Conservation (phyloP, 2,113 vertebrate species). For the Leptobrachium ailaonicum region DNA sequence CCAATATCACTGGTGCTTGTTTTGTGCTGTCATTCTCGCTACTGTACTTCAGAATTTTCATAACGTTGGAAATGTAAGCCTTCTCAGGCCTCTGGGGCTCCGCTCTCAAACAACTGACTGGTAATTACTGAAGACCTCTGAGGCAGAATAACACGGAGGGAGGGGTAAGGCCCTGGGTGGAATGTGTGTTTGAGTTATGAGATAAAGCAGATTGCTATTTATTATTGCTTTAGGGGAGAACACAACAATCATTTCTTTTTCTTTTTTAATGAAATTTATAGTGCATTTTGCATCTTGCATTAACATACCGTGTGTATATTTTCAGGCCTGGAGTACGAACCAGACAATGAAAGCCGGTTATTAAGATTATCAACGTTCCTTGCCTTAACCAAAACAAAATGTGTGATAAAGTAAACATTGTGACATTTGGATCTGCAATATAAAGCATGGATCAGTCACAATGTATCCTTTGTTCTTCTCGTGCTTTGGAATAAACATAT, state of each 20-base stretch:
- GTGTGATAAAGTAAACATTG: too few relatives aligned
- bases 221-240: conserved; percentile 39
- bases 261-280: conserved; percentile 39
- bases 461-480: too few relatives aligned
- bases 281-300: conserved; percentile 11
- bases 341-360: not conserved
- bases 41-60: conserved; percentile 50
- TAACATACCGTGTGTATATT: not conserved
- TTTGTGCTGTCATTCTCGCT: conserved; percentile 51
- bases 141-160: conserved; percentile 34
- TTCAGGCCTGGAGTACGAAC: not conserved
- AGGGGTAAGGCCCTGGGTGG: conserved; percentile 41
- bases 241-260: conserved; percentile 40
- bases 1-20: conserved; percentile 36
- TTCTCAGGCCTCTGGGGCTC: conserved; percentile 27
- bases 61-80: conserved; percentile 47
- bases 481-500: too few relatives aligned
- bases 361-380: too few relatives aligned
- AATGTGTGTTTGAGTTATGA: conserved; percentile 42
- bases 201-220: conserved; percentile 50
- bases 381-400: too few relatives aligned
- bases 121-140: conserved; percentile 53
- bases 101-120: conserved; percentile 52
- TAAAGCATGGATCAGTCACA: too few relatives aligned
- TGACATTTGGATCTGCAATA: too few relatives aligned